Evolutionary conservation across 1,140 invertebrate species (phyloP).

Genomic region (Achroia grisella): DNA sequence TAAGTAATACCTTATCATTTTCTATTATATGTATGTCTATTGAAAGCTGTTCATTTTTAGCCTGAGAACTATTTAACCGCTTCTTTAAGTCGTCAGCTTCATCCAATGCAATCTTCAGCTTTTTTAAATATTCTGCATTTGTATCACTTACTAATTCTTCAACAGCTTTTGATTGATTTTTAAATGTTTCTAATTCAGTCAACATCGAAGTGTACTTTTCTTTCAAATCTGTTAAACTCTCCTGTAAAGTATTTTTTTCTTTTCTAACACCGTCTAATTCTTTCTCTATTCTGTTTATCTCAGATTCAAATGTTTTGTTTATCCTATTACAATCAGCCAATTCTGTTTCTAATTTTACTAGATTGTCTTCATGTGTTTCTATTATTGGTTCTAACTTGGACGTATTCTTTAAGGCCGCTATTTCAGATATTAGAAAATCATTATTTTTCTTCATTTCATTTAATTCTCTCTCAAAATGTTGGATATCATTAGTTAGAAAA

Average conservation of each 20-base stretch:
- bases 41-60: constrained; percentile 60
- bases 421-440: constrained; percentile 77
- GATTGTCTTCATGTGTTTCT: constrained; percentile 79
- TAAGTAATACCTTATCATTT: constrained; percentile 67
- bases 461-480: constrained; percentile 77
- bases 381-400: constrained; percentile 78
- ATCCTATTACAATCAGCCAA: constrained; percentile 73
- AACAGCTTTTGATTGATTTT: constrained; percentile 46
- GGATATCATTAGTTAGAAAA: constrained; percentile 74
- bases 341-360: constrained; percentile 75
- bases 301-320: constrained; percentile 68
- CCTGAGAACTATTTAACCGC: constrained; percentile 36
- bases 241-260: constrained; percentile 62
- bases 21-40: constrained; percentile 65
- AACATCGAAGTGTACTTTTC: constrained; percentile 69
- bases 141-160: constrained; percentile 44
- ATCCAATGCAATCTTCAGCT: constrained; percentile 38
- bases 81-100: constrained; percentile 61
- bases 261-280: constrained; percentile 50
- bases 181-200: constrained; percentile 49
- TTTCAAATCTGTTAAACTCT: constrained; percentile 54
- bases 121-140: constrained; percentile 37
- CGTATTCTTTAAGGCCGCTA: constrained; percentile 75
- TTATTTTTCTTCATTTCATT: constrained; percentile 80
- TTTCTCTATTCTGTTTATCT: constrained; percentile 61